Percentiles rank a stretch among this genome's conserved stretches.
Evolutionary conservation across 2,113 vertebrate species (phyloP).

Genomic region (Psophia crepitans): DNA sequence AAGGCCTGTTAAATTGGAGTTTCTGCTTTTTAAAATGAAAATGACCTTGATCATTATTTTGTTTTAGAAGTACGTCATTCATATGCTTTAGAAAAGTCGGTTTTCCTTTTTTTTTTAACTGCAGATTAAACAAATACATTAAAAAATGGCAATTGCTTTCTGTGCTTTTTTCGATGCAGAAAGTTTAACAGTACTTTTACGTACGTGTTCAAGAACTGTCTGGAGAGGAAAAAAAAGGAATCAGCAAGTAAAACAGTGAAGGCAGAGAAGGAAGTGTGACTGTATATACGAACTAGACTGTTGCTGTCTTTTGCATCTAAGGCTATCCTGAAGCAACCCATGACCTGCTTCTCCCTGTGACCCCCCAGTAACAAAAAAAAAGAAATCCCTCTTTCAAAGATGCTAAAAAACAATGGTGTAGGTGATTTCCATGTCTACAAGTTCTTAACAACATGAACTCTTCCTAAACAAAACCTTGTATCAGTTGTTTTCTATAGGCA

Average conservation of each 20-base stretch:
- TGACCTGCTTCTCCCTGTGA: background rate
- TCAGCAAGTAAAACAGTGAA: background rate
- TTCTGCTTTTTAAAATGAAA: slow-evolving; percentile 26
- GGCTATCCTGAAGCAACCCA: background rate
- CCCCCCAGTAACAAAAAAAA: background rate
- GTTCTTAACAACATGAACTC: background rate
- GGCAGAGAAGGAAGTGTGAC: background rate
- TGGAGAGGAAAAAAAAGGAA: background rate
- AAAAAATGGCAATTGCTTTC: background rate
- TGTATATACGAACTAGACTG: background rate
- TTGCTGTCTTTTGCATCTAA: background rate
- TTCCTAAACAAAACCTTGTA: background rate
- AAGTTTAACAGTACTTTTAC: background rate
- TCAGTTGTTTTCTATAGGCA: background rate
- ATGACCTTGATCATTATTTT: slow-evolving; percentile 29
- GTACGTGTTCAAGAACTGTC: background rate
- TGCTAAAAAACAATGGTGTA: background rate
- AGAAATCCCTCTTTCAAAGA: background rate
- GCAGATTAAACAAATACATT: slow-evolving; percentile 52
- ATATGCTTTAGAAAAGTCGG: slow-evolving; percentile 16
- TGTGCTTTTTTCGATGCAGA: background rate
- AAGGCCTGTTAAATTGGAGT: slow-evolving; percentile 31
- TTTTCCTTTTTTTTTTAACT: background rate
- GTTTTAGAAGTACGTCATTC: slow-evolving; percentile 23
- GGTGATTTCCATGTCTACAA: background rate